These are phyloP conservation scores for Noctua pronuba DNA, from an alignment of 2,888 invertebrate species.

Conservation along the genomic window DNA sequence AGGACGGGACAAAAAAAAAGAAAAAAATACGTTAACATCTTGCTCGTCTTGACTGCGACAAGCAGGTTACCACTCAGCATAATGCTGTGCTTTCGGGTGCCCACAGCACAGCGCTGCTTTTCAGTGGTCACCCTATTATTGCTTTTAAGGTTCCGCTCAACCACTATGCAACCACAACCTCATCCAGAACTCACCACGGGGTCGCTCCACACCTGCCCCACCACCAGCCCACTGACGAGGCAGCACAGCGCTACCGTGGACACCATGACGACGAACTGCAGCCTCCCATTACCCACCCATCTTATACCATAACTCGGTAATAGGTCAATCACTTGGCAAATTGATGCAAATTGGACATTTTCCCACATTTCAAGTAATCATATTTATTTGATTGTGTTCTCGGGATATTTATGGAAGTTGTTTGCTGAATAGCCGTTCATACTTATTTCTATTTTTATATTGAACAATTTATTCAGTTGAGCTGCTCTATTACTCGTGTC, in stretches of 20 bases:
- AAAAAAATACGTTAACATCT: too few relatives aligned
- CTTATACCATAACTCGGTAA: conserved; percentile 57
- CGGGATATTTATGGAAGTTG: conserved; percentile 20
- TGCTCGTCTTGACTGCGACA: too few relatives aligned
- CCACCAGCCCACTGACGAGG: conserved; percentile 59
- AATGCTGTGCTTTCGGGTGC: too few relatives aligned
- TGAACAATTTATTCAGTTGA: conserved; percentile 14
- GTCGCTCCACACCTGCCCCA: conserved; percentile 43
- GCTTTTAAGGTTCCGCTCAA: background rate
- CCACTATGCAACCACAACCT: background rate
- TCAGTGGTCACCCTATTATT: too few relatives aligned
- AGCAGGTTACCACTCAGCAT: too few relatives aligned
- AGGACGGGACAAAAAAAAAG: too few relatives aligned
- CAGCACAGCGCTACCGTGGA: conserved; percentile 49
- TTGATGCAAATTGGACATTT: conserved; percentile 50
- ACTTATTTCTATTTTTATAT: conserved; percentile 26
- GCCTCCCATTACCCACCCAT: conserved; percentile 1
- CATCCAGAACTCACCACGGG: conserved; percentile 62
- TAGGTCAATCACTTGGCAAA: conserved; percentile 47
- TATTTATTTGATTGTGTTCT: conserved; percentile 39
- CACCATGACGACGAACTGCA: conserved; percentile 45
- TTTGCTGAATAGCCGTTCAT: conserved; percentile 10
- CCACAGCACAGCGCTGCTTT: too few relatives aligned
- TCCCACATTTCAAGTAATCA: conserved; percentile 41
- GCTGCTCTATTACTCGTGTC: background rate